phyloP scores from a whole-genome alignment of 2,797 vertebrate genomes.

The Fistularia commersonii region DNA sequence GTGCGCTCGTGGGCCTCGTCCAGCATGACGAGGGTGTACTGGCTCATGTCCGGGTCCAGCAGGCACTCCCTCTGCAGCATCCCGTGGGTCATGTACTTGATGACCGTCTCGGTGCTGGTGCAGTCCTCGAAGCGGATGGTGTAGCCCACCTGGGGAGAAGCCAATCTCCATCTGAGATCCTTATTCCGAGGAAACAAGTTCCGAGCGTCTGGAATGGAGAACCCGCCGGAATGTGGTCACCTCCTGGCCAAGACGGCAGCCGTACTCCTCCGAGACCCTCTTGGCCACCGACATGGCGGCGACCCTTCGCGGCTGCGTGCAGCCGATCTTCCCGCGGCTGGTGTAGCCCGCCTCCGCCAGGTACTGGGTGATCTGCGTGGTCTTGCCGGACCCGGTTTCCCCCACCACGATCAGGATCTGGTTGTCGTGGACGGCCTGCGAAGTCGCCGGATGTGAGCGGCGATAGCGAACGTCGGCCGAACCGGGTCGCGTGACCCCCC shows the following conservation, averaged over 20 bases:
- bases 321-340: constrained; percentile 95
- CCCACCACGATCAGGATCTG: constrained; percentile 98
- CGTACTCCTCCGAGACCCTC: constrained; percentile 96
- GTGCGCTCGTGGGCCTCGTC: constrained; percentile 98
- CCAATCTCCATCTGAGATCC: constrained; percentile 27
- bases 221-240: constrained; percentile 38
- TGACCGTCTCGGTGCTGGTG: constrained; percentile 95
- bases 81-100: constrained; percentile 99
- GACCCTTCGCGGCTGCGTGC: constrained; percentile 95
- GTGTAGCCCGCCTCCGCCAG: constrained; percentile 96
- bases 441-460: background rate
- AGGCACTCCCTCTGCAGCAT: constrained; percentile 95
- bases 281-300: constrained; percentile 99
- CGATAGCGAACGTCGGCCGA: no score
- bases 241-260: constrained; percentile 96
- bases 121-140: constrained; percentile 98
- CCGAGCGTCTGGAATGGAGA: background rate
- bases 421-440: constrained; percentile 95
- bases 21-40: constrained; percentile 97
- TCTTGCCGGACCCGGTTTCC: constrained; percentile 97
- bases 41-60: constrained; percentile 91
- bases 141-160: constrained; percentile 85
- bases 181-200: constrained; percentile 64
- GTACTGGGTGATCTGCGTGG: constrained; percentile 98
- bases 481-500: no score